phyloP scores from a whole-genome alignment of 2,888 invertebrate species.

The Dorcus parallelipipedus region DNA sequence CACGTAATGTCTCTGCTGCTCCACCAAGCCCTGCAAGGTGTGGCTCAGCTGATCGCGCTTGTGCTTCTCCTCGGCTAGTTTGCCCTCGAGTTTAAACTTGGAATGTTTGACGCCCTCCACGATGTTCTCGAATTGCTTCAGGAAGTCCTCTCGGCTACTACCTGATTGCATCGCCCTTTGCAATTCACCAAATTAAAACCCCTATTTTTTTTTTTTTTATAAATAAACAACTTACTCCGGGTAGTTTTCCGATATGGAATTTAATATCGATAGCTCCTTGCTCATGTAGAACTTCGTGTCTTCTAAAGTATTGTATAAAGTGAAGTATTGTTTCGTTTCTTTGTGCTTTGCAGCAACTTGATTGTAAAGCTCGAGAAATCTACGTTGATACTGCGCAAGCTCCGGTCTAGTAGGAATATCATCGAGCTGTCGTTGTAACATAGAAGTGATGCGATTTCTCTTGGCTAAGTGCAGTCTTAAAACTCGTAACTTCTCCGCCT shows the following conservation, averaged over 20 bases:
- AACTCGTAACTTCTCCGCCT: conserved; percentile 60
- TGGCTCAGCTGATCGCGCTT: conserved; percentile 65
- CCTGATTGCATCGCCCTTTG: conserved; percentile 77
- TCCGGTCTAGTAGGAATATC: conserved; percentile 92
- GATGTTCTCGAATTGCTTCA: conserved; percentile 86
- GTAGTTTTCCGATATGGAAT: conserved; percentile 87
- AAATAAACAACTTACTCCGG: conserved; percentile 62
- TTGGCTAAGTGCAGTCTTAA: conserved; percentile 71
- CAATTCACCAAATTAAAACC: conserved; percentile 16
- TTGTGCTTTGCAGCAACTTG: conserved; percentile 94
- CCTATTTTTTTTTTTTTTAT: neutral
- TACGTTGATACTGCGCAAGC: conserved; percentile 88
- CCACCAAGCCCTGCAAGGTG: conserved; percentile 57
- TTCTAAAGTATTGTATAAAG: conserved; percentile 90
- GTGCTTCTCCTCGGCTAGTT: conserved; percentile 61
- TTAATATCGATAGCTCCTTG: conserved; percentile 84
- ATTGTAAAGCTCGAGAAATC: conserved; percentile 94
- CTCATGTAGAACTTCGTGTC: conserved; percentile 91
- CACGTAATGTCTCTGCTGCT: conserved; percentile 74
- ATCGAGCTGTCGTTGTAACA: conserved; percentile 82
- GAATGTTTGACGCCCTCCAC: conserved; percentile 87
- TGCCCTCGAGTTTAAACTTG: conserved; percentile 65
- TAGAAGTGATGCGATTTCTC: conserved; percentile 74
- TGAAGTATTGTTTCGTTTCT: conserved; percentile 97
- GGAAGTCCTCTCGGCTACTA: conserved; percentile 81